A percentile compares a stretch with the other conserved stretches of the same genome.
Evolutionary conservation across 2,113 vertebrate species (phyloP).

Genomic region (Tetraodon nigroviridis): DNA sequence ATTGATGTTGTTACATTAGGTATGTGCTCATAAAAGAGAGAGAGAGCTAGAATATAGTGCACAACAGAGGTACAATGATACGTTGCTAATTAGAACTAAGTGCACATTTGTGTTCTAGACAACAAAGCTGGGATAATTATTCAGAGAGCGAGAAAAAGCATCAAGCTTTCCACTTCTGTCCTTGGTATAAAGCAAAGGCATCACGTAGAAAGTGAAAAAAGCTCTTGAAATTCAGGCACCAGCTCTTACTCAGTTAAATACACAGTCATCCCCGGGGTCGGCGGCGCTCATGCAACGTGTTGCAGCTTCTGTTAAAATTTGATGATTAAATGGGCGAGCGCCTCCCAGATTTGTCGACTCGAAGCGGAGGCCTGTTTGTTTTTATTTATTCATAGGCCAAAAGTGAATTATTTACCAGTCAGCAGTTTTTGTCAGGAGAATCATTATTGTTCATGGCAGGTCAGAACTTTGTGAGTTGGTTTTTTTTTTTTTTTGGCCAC

Average conservation of each 20-base stretch:
- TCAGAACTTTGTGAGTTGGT: slow-evolving; percentile 54
- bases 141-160: slow-evolving; percentile 33
- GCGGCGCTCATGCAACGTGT: slow-evolving; percentile 62
- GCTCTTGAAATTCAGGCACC: slow-evolving; percentile 53
- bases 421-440: slow-evolving; percentile 63
- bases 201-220: slow-evolving; percentile 50
- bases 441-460: slow-evolving; percentile 60
- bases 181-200: slow-evolving; percentile 44
- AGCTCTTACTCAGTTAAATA: slow-evolving; percentile 60
- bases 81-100: slow-evolving; percentile 60
- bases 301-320: slow-evolving; percentile 70
- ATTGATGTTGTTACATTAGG: slow-evolving; percentile 72
- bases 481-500: slow-evolving; percentile 13
- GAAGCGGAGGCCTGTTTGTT: slow-evolving; percentile 56
- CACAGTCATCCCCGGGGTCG: slow-evolving; percentile 50
- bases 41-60: slow-evolving; percentile 19
- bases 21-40: slow-evolving; percentile 4
- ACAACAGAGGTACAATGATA: slow-evolving; percentile 15
- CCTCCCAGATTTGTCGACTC: slow-evolving; percentile 66
- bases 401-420: slow-evolving; percentile 74
- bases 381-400: slow-evolving; percentile 73
- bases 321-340: slow-evolving; percentile 73
- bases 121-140: slow-evolving; percentile 50
- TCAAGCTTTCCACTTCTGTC: slow-evolving; percentile 24
- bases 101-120: slow-evolving; percentile 38